These are phyloP conservation scores for Orussus abietinus DNA, from an alignment of 1,140 invertebrate genomes.

Conservation along the genomic window DNA sequence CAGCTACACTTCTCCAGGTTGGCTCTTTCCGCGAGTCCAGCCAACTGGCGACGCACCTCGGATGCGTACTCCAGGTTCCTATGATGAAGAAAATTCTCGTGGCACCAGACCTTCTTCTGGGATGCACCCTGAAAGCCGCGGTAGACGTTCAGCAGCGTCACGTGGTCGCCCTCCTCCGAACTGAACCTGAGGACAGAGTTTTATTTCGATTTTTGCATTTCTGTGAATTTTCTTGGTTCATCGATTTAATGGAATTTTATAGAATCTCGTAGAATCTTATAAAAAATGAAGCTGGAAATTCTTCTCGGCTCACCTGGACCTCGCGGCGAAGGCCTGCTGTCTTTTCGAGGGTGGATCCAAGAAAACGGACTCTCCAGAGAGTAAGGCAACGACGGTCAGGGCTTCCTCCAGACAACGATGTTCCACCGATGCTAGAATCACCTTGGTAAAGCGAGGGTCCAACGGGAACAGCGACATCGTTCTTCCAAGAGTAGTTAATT, in stretches of 20 bases:
- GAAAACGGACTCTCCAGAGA: constrained; percentile 67
- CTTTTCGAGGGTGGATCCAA: constrained; percentile 50
- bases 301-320: constrained; percentile 30
- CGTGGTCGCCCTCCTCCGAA: constrained; percentile 86
- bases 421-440: constrained; percentile 72
- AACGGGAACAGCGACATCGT: constrained; percentile 90
- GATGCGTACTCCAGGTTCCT: constrained; percentile 80
- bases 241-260: too few species aligned
- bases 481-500: constrained; percentile 76
- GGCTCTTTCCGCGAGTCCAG: constrained; percentile 68
- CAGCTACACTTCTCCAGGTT: constrained; percentile 70
- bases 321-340: constrained; percentile 39
- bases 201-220: too few species aligned
- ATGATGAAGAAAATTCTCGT: constrained; percentile 83
- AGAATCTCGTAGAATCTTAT: too few species aligned
- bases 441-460: constrained; percentile 85
- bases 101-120: constrained; percentile 84
- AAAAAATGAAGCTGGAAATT: constrained; percentile 1
- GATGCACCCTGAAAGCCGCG: constrained; percentile 70
- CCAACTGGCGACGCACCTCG: constrained; percentile 80
- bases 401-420: constrained; percentile 84
- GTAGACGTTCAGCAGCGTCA: constrained; percentile 88
- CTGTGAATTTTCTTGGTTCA: too few species aligned
- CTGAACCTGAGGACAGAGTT: constrained; percentile 79
- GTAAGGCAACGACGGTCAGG: constrained; percentile 64